These are phyloP conservation scores for Gallinago stenura DNA, from an alignment of 2,797 vertebrate species.

Conservation along the genomic window DNA sequence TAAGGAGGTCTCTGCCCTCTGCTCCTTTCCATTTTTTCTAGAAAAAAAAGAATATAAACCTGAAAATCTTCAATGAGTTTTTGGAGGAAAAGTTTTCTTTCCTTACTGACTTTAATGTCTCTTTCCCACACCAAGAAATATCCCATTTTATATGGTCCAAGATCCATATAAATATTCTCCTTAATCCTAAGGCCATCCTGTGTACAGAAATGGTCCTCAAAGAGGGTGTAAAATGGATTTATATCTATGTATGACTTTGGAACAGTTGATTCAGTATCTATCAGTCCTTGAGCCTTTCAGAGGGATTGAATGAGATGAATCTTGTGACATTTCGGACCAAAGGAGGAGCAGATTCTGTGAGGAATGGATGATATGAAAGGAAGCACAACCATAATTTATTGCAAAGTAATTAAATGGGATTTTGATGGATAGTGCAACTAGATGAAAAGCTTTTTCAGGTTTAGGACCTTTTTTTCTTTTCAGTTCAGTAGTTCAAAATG, in stretches of 20 bases:
- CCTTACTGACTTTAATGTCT: rapidly evolving
- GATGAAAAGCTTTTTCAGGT: constrained; percentile 15
- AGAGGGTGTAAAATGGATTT: not conserved
- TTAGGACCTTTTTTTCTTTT: not conserved
- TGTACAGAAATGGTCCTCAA: not conserved
- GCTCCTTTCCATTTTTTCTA: not conserved
- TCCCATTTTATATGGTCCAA: not conserved
- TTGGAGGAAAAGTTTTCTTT: not conserved
- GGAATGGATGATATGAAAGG: constrained; percentile 28
- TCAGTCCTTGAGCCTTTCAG: not conserved
- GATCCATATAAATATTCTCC: not conserved
- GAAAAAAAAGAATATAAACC: not conserved
- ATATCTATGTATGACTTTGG: rapidly evolving
- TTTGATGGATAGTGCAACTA: constrained; percentile 32
- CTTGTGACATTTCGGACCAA: not conserved
- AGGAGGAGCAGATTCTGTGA: not conserved
- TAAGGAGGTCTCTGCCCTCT: not conserved
- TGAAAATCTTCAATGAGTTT: not conserved
- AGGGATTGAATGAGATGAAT: not conserved
- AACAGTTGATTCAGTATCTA: not conserved
- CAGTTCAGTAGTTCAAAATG: constrained; percentile 34
- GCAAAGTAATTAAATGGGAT: not conserved
- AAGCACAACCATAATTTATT: constrained; percentile 29
- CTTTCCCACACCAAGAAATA: not conserved
- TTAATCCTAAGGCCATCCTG: not conserved